Percentiles rank a stretch among this genome's conserved stretches.
phyloP scores from a whole-genome alignment of 1,140 invertebrate genomes.

The Atopsyche davidsoni region DNA sequence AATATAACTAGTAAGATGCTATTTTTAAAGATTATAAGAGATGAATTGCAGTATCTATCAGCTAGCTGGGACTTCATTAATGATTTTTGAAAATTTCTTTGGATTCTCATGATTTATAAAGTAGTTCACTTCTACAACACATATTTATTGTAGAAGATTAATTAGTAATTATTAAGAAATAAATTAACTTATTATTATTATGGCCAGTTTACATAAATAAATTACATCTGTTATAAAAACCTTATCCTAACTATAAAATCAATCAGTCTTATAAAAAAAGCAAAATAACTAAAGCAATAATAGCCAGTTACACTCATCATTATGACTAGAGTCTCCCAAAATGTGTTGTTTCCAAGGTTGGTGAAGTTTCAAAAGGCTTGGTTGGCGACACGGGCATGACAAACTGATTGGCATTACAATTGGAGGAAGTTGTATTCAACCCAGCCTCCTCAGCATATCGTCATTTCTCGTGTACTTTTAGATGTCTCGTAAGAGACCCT shows the following conservation, averaged over 20 bases:
- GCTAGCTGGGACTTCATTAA: too few relatives aligned
- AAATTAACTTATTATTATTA: not conserved
- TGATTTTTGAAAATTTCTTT: too few relatives aligned
- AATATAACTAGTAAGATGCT: too few relatives aligned
- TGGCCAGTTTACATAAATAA: not conserved
- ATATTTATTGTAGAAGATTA: too few relatives aligned
- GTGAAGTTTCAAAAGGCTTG: too few relatives aligned
- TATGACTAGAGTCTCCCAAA: not conserved
- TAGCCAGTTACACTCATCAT: not conserved
- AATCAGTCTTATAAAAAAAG: not conserved
- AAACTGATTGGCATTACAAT: not conserved
- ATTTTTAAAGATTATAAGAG: too few relatives aligned
- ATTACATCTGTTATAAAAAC: not conserved
- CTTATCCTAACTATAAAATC: not conserved
- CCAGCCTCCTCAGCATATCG: slow-evolving; percentile 11
- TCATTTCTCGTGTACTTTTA: slow-evolving; percentile 38
- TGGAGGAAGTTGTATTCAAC: not conserved
- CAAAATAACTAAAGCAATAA: not conserved
- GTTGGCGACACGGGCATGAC: slow-evolving; percentile 2
- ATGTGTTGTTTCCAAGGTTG: too few relatives aligned
- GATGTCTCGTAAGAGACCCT: slow-evolving; percentile 48
- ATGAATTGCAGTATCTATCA: too few relatives aligned
- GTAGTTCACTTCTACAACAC: too few relatives aligned
- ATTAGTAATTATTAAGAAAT: too few relatives aligned
- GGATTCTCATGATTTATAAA: too few relatives aligned